Base-by-base conservation (phyloP, 2,797 vertebrate species). In the Bovichtus diacanthus region DNA sequence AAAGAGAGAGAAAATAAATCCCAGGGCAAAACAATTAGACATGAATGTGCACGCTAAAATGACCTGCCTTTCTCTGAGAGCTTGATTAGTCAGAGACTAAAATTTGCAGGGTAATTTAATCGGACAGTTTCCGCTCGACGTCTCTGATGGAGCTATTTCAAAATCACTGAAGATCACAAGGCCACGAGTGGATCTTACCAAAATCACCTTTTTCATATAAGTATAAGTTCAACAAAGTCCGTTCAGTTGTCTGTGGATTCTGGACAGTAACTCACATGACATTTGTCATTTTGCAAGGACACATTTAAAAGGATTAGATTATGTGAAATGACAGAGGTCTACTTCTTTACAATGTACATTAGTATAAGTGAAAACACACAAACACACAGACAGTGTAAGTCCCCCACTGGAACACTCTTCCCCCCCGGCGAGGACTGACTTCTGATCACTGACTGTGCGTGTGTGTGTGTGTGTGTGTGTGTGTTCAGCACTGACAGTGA, bases 361-460 rank as follows among this genome's bases (percentile, higher is more conserved):
- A 10, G 29, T 18, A 31, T 7, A 8, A 21, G 50, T 50, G n/a
- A 50, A 50, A 44, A 34, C 38, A 39, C 23, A 41, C 23, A 53
- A 3, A 23, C 12, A 18, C 15, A 49, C n/a, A 63, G 31, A 64
- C 44, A 64, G 62, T 16, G 39, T 76, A 41, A 70, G 55, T 68
- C 55, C 31, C 50, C 43, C 44, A 18, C 59, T 70, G 25, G 31
- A 69, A 71, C 47, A 68, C n/a, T 62, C 29, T 29, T 36, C 7
- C 23, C 68, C 55, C 38, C 6, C 25, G 58, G 63, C 34, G 4
- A 70, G 9, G 9, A 50, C 67, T 76, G 54, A 54, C 68, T 55
- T 29, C 61, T 39, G 59, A 63, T 63, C 27, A 72, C 49, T 65
- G 66, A 63, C 25, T 50, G 11, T 49, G 9, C 23, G 39, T 64